phyloP scores from a whole-genome alignment of 92 coral and sea anemone species.

The Epizoanthus scotinus region DNA sequence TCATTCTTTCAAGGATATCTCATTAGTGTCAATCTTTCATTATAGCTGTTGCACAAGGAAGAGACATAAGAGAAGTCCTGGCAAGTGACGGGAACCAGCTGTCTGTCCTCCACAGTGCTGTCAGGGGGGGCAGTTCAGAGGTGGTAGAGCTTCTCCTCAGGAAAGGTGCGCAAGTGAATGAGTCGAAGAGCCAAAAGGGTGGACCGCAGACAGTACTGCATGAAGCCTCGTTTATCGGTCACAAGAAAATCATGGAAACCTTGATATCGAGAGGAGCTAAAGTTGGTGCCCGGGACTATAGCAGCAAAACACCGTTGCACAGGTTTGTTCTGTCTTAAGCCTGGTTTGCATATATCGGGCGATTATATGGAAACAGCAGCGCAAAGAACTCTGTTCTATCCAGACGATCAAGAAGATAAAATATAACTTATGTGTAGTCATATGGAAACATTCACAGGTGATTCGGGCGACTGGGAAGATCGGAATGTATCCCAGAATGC shows the following conservation, averaged over 20 bases:
- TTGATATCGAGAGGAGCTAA: slow-evolving; percentile 36
- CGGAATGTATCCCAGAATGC: no score
- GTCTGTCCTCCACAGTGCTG: slow-evolving; percentile 35
- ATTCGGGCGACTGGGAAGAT: no score
- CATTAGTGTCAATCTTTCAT: neutral
- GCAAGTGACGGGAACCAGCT: slow-evolving; percentile 4
- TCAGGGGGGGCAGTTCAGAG: slow-evolving; percentile 28
- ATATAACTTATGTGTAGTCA: no score
- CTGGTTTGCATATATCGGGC: no score
- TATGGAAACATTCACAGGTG: no score
- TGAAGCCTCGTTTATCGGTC: slow-evolving; percentile 35
- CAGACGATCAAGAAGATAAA: no score
- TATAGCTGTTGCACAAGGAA: slow-evolving; percentile 11
- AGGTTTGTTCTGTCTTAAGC: neutral
- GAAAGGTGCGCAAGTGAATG: slow-evolving; percentile 23
- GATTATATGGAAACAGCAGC: no score
- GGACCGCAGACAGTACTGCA: slow-evolving; percentile 26
- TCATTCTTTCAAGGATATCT: no score
- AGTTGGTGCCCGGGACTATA: slow-evolving; percentile 7
- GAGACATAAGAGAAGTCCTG: neutral
- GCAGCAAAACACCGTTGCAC: slow-evolving; percentile 37
- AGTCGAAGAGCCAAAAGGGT: slow-evolving; percentile 8
- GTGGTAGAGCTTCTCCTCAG: slow-evolving; percentile 20
- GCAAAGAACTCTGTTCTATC: no score
- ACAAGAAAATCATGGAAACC: slow-evolving; percentile 3